A percentile compares a stretch with the other conserved stretches of the same genome.
phyloP scores from a whole-genome alignment of 2,888 invertebrate genomes.

The Trichopria drosophilae region DNA sequence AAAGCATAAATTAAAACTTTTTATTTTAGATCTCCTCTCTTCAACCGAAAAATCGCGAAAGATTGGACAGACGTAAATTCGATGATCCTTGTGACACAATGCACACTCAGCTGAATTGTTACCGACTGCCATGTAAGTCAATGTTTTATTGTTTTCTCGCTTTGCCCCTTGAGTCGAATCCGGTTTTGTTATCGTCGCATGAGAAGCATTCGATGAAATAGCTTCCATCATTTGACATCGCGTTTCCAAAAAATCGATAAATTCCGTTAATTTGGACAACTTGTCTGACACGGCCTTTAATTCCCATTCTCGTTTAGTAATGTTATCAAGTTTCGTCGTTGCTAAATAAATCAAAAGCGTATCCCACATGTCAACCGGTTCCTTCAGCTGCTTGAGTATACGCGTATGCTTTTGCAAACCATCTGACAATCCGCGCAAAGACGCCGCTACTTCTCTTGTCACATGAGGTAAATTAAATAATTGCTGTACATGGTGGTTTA shows the following conservation, averaged over 20 bases:
- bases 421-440: neutral
- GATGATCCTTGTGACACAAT: neutral
- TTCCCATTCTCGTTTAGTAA: no score
- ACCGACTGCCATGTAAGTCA: neutral
- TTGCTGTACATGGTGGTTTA: constrained; percentile 5
- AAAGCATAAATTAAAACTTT: no score
- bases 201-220: neutral
- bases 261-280: neutral
- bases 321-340: no score
- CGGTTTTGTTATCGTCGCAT: no score
- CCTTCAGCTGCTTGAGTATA: neutral
- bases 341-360: no score
- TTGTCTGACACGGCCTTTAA: neutral
- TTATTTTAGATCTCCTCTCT: neutral
- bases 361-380: neutral
- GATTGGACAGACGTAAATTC: neutral
- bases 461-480: constrained; percentile 2
- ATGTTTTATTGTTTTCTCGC: no score
- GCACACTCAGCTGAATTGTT: neutral
- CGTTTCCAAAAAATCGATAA: neutral
- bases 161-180: no score
- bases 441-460: neutral
- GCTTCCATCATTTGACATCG: neutral
- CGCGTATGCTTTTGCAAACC: constrained; percentile 3
- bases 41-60: neutral